Base-by-base conservation (phyloP, 2,888 invertebrate genomes). In the Eurytoma adleriae region DNA sequence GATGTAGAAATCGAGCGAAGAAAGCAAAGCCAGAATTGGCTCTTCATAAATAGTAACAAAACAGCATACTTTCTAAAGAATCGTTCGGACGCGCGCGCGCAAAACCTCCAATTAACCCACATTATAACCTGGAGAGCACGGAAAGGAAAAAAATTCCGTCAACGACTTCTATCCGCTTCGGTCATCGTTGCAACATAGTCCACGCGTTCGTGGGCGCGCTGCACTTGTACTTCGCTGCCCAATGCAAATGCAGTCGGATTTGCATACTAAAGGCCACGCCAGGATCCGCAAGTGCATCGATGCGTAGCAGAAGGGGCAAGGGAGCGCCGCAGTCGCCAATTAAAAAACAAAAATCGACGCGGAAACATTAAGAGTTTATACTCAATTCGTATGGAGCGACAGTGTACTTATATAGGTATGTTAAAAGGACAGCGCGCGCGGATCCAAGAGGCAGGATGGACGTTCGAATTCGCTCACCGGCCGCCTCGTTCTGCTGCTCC, bases 401-500 rank as follows among this genome's bases (percentile, higher is more conserved):
- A 24, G 24, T 24, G 24, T 24, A 24, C 24, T 24, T 24, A 24
- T 24, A 24, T 24, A 24, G 24, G 24, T 24, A 24, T 24, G 24
- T 24, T 24, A 24, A 24, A 24, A 24, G 24, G 24, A 24, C 24
- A 14, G 50, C 50, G 13, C 16, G 27, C 61, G 61, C 24, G 24
- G 24, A 24, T 24, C 24, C 24, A 24, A 24, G 24, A 24, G 24
- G 24, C 24, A 24, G 24, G 24, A n/a, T 24, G 24, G 24, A 24
- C 24, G 2, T 24, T 24, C 24, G 24, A n/a, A 27, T 24, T 2
- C 27, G 16, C 81, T 87, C 88, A 93, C 93, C 92, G 85, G 95
- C 94, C 66, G 95, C 95, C 83, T 95, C 95, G 91, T 96, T 96
- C 91, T 97, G 97, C 89, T 96, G 96, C 78, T 94, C 95, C 75